Percentiles rank a stretch among this genome's conserved stretches.
Evolutionary conservation across 2,797 vertebrate genomes (phyloP).

Genomic region (Alfaro cultratus): DNA sequence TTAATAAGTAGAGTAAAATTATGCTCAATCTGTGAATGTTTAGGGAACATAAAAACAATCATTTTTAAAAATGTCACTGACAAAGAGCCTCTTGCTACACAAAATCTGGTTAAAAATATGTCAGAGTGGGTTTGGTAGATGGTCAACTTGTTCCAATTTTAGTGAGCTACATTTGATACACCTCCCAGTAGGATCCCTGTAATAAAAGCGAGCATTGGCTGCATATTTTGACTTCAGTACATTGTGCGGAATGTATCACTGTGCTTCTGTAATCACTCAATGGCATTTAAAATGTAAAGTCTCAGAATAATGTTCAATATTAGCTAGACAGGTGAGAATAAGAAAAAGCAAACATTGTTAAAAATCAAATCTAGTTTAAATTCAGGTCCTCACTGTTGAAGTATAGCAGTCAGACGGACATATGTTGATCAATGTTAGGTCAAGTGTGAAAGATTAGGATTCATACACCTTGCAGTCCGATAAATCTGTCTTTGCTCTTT

Average conservation of each 20-base stretch:
- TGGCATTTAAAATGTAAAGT: conserved; percentile 2
- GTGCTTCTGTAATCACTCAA: neutral
- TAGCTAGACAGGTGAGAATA: neutral
- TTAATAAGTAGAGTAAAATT: neutral
- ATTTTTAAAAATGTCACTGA: neutral
- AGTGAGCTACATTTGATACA: neutral
- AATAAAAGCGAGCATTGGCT: neutral
- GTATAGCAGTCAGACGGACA: conserved; percentile 55
- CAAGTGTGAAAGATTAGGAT: conserved; percentile 67
- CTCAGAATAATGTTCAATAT: neutral
- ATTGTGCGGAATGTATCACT: neutral
- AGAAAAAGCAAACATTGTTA: no score
- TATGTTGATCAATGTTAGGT: conserved; percentile 68
- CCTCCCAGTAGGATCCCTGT: neutral
- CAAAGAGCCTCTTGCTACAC: neutral
- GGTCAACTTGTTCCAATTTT: neutral
- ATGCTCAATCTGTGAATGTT: neutral
- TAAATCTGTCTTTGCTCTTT: conserved; percentile 76
- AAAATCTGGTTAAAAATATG: neutral
- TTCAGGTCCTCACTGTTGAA: conserved; percentile 15
- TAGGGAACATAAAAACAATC: neutral
- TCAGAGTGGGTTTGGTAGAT: neutral
- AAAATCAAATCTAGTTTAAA: neutral
- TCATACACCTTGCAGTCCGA: conserved; percentile 71
- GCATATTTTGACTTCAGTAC: neutral